These are phyloP conservation scores for Ctenicera cuprea DNA, from an alignment of 2,888 invertebrate genomes.

Conservation along the genomic window DNA sequence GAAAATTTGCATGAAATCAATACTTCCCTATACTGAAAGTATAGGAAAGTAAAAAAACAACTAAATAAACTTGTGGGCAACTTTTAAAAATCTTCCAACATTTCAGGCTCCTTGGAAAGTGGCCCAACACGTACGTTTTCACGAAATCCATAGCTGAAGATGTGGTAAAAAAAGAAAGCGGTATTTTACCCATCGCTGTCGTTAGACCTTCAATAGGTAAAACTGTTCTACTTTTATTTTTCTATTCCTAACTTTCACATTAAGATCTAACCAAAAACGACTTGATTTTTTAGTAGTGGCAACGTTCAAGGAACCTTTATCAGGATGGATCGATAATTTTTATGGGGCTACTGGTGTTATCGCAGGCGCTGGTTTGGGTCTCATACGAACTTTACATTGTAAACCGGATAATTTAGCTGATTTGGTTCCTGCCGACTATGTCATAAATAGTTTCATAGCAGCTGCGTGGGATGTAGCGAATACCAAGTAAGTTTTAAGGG, in stretches of 20 bases:
- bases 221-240: no score
- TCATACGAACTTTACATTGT: constrained; percentile 76
- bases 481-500: constrained; percentile 67
- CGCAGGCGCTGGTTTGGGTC: constrained; percentile 74
- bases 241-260: no score
- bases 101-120: constrained; percentile 72
- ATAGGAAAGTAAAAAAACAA: no score
- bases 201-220: constrained; percentile 81
- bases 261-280: no score
- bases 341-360: constrained; percentile 79
- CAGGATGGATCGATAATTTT: constrained; percentile 81
- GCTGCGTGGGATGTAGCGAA: constrained; percentile 74
- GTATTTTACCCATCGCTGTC: constrained; percentile 78
- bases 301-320: constrained; percentile 68
- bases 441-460: constrained; percentile 78
- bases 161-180: constrained; percentile 74
- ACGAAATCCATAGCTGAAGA: constrained; percentile 84
- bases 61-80: no score
- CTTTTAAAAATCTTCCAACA: no score
- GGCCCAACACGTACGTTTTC: constrained; percentile 85
- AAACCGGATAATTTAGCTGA: constrained; percentile 75
- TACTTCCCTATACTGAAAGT: no score
- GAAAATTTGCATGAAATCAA: no score
- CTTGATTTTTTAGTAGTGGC: constrained; percentile 62
- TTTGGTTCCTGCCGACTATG: constrained; percentile 81